A percentile compares a stretch with the other conserved stretches of the same genome.
Conservation (phyloP, 2,888 invertebrate genomes). For the Rhingia campestris region DNA sequence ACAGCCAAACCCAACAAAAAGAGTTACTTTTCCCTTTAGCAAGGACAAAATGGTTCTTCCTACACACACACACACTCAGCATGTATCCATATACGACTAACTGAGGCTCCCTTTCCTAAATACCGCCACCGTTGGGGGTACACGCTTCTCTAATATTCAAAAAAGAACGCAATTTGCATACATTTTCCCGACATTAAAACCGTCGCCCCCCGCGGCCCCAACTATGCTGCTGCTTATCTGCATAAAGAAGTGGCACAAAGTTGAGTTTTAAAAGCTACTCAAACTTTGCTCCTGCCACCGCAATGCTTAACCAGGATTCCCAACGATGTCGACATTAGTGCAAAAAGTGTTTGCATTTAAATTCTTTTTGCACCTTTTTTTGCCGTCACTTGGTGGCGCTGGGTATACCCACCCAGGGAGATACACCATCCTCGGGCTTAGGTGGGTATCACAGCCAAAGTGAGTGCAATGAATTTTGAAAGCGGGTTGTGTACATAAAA, state of each 20-base stretch:
- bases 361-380: slow-evolving; percentile 48
- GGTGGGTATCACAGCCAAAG: slow-evolving; percentile 45
- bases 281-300: slow-evolving; percentile 47
- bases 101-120: slow-evolving; percentile 49
- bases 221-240: slow-evolving; percentile 53
- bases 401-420: background rate
- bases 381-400: slow-evolving; percentile 1
- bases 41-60: slow-evolving; percentile 18
- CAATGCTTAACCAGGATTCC: slow-evolving; percentile 57
- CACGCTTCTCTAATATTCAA: slow-evolving; percentile 83
- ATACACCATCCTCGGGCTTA: background rate
- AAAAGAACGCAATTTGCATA: slow-evolving; percentile 83
- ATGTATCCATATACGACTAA: slow-evolving; percentile 6
- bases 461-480: slow-evolving; percentile 65
- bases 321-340: slow-evolving; percentile 53
- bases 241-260: slow-evolving; percentile 69
- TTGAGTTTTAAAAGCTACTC: slow-evolving; percentile 71
- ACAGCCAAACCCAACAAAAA: slow-evolving; percentile 15
- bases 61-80: background rate
- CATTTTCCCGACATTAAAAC: slow-evolving; percentile 82
- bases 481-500: slow-evolving; percentile 61
- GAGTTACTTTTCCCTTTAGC: background rate
- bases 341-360: slow-evolving; percentile 71
- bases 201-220: background rate
- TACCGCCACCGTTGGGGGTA: slow-evolving; percentile 73